phyloP scores from a whole-genome alignment of 2,113 vertebrate species.

The Ardeotis arabs region DNA sequence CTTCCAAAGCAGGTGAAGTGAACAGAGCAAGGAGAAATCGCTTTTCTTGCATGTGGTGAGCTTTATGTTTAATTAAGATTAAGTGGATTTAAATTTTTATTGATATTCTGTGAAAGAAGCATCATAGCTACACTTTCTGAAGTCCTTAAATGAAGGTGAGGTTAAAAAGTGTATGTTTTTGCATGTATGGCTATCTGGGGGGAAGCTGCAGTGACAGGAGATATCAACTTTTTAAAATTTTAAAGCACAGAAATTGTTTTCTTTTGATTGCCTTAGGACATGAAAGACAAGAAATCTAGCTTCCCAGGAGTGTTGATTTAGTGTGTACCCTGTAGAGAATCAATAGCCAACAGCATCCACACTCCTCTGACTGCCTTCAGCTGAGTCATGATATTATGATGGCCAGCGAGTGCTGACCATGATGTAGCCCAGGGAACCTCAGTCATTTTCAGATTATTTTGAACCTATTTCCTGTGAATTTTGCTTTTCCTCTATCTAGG shows the following conservation, averaged over 20 bases:
- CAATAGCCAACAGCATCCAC: background rate
- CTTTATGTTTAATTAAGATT: background rate
- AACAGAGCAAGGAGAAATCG: background rate
- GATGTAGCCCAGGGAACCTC: background rate
- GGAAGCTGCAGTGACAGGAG: background rate
- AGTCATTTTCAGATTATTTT: background rate
- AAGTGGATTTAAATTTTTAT: background rate
- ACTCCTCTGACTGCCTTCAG: background rate
- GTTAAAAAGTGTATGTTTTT: background rate
- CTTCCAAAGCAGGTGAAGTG: background rate
- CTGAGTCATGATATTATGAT: background rate
- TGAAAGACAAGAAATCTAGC: background rate
- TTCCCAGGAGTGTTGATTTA: background rate
- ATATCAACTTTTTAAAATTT: background rate
- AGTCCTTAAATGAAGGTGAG: background rate
- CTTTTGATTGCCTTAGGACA: background rate
- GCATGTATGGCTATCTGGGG: background rate
- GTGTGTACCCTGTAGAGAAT: background rate
- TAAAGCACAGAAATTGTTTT: background rate
- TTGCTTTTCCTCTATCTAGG: background rate
- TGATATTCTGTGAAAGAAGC: background rate
- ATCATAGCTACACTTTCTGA: background rate
- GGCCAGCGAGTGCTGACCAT: background rate
- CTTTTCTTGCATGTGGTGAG: background rate
- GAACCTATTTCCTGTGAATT: background rate